Base-by-base conservation (phyloP, 2,113 vertebrate genomes). In the Mormyrus iriodes region DNA sequence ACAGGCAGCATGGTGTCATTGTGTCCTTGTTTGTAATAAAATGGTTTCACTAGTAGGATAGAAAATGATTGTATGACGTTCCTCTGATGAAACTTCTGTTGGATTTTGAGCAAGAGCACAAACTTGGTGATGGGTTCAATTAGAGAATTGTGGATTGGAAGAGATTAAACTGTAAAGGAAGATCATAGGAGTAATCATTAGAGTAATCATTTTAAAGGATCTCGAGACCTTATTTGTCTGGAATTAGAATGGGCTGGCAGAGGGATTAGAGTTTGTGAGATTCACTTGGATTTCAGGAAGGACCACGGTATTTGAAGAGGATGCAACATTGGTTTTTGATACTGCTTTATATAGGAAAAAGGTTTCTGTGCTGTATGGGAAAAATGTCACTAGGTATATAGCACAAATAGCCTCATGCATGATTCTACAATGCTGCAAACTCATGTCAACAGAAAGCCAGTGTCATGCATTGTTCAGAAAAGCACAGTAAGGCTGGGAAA, bases 91-190 rank as follows among this genome's bases (percentile, higher is more conserved):
- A 39, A 85, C 83, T 31, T 48, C 42, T 85, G 83, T 48, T 85
- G 83, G 48, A 48, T 85, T 85, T 49, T 46, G 39, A 46, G 83
- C 10, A 46, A 65, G 3, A 19, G 42, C 4, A 4, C 79, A 27
- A 73, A 39, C 35, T 52, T 82, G 15, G 46, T 39, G 12, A 46
- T 52, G 31, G 39, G 44, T 55, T 82, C 53, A 89, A 76, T 89
- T 85, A 35, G 53, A 65, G 39, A 89, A 89, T 42, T 31, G 52
- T 19, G n/a, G 88, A 89, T 58, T 89, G 52, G 35, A 46, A 27
- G 21, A 17, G n/a, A 85, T 89, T 89, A 89, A 61, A 49, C 42
- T 42, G 21, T 31, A 76, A n/a, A 42, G 87, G 46, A 65, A n/a
- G 87, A 88, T 19, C 21, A 73, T 53, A 19, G 7, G 52, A 86